A percentile compares a stretch with the other conserved stretches of the same genome.
These are phyloP conservation scores for Ranitomeya imitator DNA, from an alignment of 2,113 vertebrate species.

Conservation along the genomic window DNA sequence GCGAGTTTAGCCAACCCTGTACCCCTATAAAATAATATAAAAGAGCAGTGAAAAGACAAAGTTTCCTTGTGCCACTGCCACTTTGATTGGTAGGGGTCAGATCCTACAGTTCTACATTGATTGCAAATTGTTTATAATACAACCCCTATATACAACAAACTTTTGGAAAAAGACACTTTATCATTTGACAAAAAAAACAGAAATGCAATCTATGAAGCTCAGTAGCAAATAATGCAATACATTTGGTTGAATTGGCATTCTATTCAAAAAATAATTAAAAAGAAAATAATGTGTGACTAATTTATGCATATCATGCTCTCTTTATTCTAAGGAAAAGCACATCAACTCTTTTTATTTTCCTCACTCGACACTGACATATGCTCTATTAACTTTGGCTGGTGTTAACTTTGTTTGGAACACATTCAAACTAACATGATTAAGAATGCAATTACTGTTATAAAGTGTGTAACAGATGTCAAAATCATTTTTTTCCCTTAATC, in stretches of 20 bases:
- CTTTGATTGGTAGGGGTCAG: neutral
- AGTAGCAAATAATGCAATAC: neutral
- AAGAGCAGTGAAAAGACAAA: neutral
- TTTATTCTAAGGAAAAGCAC: slow-evolving; percentile 50
- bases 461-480: slow-evolving; percentile 56
- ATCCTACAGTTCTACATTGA: neutral
- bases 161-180: neutral
- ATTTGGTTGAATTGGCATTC: neutral
- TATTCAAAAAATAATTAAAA: neutral
- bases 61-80: neutral
- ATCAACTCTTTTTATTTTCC: slow-evolving; percentile 54
- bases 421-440: slow-evolving; percentile 56
- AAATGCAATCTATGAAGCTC: neutral
- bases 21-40: neutral
- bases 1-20: neutral
- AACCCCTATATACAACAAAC: neutral
- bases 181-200: neutral
- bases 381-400: slow-evolving; percentile 53
- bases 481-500: slow-evolving; percentile 4
- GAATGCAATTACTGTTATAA: slow-evolving; percentile 51
- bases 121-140: neutral
- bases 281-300: slow-evolving; percentile 22
- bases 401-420: slow-evolving; percentile 54
- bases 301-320: slow-evolving; percentile 43
- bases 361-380: slow-evolving; percentile 50